Base-by-base conservation (phyloP, 2,113 vertebrate species). In the Aegotheles bennettii region DNA sequence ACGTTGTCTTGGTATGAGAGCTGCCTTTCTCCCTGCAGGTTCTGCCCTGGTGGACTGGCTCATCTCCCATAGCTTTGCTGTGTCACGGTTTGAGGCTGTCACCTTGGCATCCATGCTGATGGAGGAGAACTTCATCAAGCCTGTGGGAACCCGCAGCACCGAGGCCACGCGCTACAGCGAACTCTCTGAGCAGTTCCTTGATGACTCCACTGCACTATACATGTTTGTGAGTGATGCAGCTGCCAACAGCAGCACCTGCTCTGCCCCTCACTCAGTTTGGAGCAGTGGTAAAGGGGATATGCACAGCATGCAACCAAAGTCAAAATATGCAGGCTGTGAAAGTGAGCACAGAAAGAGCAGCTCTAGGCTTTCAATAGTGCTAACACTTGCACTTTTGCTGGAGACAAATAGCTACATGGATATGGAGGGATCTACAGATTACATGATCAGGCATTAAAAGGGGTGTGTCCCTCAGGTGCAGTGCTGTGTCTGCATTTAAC, bases 11-110 rank as follows among this genome's bases (percentile, higher is more conserved):
- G 53, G 48, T 84, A 28, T 87, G 71, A 96, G 19, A 61, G 35
- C 59, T 89, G 48, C 53, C 33, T 85, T 94, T 89, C 48, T 94
- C 23, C 36, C 71, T 36, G 38, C 94, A 99, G 99, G 99, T 57
- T 99, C 99, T 17, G 97, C 98, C 4, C 96, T 99, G 94, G 99
- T 99, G 82, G 99, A 99, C 97, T 99, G 99, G 99, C 97, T 99
- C 97, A 98, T 99, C 96, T 99, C 98, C 96, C 98, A 85, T 50
- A 93, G 96, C 90, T 96, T 99, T 85, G 96, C 97, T 6, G 97
- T 98, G 95, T 98, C 96, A 43, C 98, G 99, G 7, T 97, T 98
- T 16, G 99, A 99, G 93, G 98, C 98, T 0, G 94, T 98, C 96
- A 99, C 99, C 2, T 84, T 99, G 97, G 98, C 98, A 14, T 99